These are phyloP conservation scores for Paracyclopina nana DNA, from an alignment of 1,140 invertebrate genomes.

Conservation along the genomic window DNA sequence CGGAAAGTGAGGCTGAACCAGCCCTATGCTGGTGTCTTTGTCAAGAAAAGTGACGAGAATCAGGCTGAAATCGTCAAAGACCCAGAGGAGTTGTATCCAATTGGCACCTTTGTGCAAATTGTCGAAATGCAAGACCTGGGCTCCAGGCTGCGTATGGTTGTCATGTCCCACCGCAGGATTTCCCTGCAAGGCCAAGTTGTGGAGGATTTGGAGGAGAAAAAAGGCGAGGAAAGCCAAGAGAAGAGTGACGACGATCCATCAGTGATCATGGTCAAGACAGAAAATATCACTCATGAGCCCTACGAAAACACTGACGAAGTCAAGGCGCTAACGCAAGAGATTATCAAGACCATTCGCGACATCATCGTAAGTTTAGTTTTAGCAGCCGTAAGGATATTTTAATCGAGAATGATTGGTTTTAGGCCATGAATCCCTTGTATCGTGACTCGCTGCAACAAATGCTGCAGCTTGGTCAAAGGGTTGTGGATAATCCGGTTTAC, in stretches of 20 bases:
- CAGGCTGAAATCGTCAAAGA: constrained; percentile 66
- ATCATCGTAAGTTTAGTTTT: constrained; percentile 42
- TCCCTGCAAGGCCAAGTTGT: constrained; percentile 53
- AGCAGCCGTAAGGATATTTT: background rate
- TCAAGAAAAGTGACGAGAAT: constrained; percentile 43
- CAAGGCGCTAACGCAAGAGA: constrained; percentile 88
- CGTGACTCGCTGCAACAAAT: constrained; percentile 62
- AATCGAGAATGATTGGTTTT: background rate
- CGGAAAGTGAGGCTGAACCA: constrained; percentile 87
- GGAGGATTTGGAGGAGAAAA: constrained; percentile 28
- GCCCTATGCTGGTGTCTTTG: constrained; percentile 91
- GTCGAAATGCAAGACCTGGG: constrained; percentile 91
- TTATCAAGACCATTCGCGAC: constrained; percentile 92
- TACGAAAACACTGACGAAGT: constrained; percentile 85
- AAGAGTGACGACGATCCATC: constrained; percentile 4
- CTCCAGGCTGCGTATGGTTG: constrained; percentile 57
- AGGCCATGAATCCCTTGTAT: constrained; percentile 72
- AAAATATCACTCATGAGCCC: constrained; percentile 62
- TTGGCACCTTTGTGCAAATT: constrained; percentile 95
- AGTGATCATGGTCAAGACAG: constrained; percentile 81
- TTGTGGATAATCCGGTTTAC: constrained; percentile 97
- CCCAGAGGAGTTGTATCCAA: constrained; percentile 64
- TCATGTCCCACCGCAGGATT: constrained; percentile 79
- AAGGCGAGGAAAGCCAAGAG: constrained; percentile 10
- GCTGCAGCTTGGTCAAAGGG: constrained; percentile 78